These are phyloP conservation scores for Scaptomyza graminum DNA, from an alignment of 1,140 invertebrate species.

Conservation along the genomic window DNA sequence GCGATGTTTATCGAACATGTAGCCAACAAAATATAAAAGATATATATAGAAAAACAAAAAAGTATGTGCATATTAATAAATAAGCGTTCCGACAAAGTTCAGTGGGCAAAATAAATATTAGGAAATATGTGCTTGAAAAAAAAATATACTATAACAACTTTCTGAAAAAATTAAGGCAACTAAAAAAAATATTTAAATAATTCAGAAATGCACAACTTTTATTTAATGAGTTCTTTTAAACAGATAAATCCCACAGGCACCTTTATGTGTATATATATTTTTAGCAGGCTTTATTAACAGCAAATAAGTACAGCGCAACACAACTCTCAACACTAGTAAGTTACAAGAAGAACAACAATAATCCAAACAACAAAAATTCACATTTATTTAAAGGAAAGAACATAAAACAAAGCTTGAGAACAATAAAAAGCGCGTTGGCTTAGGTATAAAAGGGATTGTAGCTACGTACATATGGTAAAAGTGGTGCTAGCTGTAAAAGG, in stretches of 20 bases:
- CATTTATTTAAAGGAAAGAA: constrained; percentile 21
- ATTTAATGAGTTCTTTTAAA: too few relatives aligned
- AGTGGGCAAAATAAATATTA: constrained; percentile 24
- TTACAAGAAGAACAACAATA: constrained; percentile 23
- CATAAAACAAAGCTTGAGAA: constrained; percentile 29
- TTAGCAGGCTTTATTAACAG: constrained; percentile 44
- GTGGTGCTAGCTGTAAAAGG: constrained; percentile 33
- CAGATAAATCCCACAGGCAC: too few relatives aligned
- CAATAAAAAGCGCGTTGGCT: constrained; percentile 69
- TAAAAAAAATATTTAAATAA: neutral
- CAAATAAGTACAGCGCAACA: constrained; percentile 43
- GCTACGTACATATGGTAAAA: constrained; percentile 18
- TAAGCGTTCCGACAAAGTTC: constrained; percentile 25
- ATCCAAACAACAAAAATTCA: constrained; percentile 27
- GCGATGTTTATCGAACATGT: constrained; percentile 55
- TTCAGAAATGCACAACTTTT: too few relatives aligned
- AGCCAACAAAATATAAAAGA: constrained; percentile 27
- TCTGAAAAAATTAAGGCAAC: neutral
- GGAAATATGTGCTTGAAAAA: neutral
- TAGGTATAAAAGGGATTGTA: constrained; percentile 42
- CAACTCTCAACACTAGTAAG: constrained; percentile 47
- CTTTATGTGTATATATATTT: constrained; percentile 13
- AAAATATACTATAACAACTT: neutral
- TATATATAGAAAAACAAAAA: constrained; percentile 26
- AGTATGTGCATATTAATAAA: constrained; percentile 21